phyloP scores from a whole-genome alignment of 2,888 invertebrate species.

The Meliscaeva auricollis region DNA sequence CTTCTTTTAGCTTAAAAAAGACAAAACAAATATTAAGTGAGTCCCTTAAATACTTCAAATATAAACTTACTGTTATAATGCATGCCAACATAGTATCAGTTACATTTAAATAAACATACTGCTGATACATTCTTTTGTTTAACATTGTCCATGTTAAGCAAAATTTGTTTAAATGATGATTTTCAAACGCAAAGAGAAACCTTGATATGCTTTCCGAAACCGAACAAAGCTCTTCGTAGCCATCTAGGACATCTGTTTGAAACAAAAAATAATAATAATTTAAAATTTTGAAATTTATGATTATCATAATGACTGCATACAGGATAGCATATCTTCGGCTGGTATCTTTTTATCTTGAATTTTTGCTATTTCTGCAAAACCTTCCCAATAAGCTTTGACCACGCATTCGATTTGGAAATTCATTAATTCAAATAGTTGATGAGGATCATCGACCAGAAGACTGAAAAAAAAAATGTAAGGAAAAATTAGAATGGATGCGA shows the following conservation, averaged over 20 bases:
- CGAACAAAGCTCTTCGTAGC: conserved; percentile 87
- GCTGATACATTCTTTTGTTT: conserved; percentile 88
- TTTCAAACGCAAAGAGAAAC: conserved; percentile 87
- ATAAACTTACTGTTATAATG: conserved; percentile 84
- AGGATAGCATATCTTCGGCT: conserved; percentile 82
- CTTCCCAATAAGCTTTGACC: conserved; percentile 86
- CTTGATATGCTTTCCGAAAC: conserved; percentile 87
- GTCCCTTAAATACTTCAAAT: background rate
- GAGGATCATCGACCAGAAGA: conserved; percentile 86
- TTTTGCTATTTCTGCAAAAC: conserved; percentile 83
- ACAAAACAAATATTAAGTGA: background rate
- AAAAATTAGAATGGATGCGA: background rate
- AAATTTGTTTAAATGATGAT: conserved; percentile 87
- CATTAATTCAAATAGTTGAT: conserved; percentile 88
- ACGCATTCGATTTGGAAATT: conserved; percentile 88
- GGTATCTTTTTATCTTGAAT: conserved; percentile 83
- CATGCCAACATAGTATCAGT: conserved; percentile 86
- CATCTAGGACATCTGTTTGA: conserved; percentile 87
- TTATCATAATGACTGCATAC: conserved; percentile 76
- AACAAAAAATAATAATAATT: background rate
- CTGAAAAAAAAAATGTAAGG: conserved; percentile 79
- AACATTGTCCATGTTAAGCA: conserved; percentile 88
- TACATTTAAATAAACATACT: conserved; percentile 85
- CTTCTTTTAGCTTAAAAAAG: conserved; percentile 82
- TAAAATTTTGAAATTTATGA: background rate